Conservation (phyloP, 2,888 invertebrate species). For the Coecobrya sp. region DNA sequence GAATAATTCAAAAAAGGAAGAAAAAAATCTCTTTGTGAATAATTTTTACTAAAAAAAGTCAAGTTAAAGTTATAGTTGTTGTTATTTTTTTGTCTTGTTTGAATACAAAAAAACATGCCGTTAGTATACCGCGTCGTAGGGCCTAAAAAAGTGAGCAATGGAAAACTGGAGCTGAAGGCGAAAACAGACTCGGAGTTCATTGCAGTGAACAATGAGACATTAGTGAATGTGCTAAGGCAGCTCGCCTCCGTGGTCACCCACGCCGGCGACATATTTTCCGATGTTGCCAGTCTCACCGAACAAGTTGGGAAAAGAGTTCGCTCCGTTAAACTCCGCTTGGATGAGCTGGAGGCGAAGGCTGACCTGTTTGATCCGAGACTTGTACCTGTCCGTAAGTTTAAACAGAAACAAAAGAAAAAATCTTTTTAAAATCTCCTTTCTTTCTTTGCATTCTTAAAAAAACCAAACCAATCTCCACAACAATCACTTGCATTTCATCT, state of each 20-base stretch:
- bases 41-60: neutral
- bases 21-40: neutral
- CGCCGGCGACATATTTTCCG: constrained; percentile 95
- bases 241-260: constrained; percentile 94
- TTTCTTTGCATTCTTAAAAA: neutral
- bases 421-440: constrained; percentile 29
- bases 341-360: constrained; percentile 92
- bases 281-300: constrained; percentile 93
- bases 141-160: constrained; percentile 83
- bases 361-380: constrained; percentile 94
- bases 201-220: constrained; percentile 95
- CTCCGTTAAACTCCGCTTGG: constrained; percentile 91
- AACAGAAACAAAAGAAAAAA: neutral
- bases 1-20: neutral
- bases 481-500: neutral
- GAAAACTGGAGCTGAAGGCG: constrained; percentile 83
- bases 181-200: constrained; percentile 90
- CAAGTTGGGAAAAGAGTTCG: constrained; percentile 92
- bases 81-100: neutral
- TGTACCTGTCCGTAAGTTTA: constrained; percentile 97
- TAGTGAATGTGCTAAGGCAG: constrained; percentile 95
- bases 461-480: neutral
- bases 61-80: neutral
- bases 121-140: constrained; percentile 83
- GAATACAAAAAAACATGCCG: constrained; percentile 80